A percentile compares a stretch with the other conserved stretches of the same genome.
Conservation (phyloP, 2,113 vertebrate genomes). For the Phalacrocorax carbo region DNA sequence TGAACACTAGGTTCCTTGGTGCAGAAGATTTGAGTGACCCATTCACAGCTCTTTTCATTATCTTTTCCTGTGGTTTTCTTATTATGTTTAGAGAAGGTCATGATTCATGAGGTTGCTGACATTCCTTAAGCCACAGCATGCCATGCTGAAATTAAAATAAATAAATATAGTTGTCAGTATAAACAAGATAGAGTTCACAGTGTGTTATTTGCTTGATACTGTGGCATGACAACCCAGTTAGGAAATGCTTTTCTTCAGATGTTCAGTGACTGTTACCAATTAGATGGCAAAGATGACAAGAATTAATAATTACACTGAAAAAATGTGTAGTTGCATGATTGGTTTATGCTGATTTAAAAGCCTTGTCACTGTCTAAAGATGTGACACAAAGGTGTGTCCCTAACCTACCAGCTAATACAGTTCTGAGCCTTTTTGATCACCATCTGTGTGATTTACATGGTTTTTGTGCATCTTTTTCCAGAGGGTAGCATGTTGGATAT, state of each 20-base stretch:
- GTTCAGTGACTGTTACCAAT: neutral
- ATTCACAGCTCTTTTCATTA: neutral
- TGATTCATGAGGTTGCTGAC: neutral
- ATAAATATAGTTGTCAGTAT: conserved; percentile 11
- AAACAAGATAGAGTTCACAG: conserved; percentile 11
- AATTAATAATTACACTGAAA: neutral
- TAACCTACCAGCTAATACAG: neutral
- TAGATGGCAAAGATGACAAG: neutral
- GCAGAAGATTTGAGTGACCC: neutral
- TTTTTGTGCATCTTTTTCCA: neutral
- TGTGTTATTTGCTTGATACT: neutral
- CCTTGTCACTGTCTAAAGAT: neutral
- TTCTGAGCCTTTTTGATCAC: neutral
- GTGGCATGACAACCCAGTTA: neutral
- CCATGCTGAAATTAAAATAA: conserved; percentile 12
- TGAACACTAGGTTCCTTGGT: neutral
- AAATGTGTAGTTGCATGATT: neutral
- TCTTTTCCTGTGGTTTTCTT: neutral
- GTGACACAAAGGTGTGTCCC: neutral
- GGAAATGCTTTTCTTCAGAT: neutral
- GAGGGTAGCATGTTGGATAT: neutral
- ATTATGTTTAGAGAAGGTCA: neutral
- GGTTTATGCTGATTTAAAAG: fast-evolving
- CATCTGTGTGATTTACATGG: fast-evolving
- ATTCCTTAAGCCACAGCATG: neutral